phyloP scores from a whole-genome alignment of 1,140 invertebrate genomes.

The Conopomorpha cramerella region DNA sequence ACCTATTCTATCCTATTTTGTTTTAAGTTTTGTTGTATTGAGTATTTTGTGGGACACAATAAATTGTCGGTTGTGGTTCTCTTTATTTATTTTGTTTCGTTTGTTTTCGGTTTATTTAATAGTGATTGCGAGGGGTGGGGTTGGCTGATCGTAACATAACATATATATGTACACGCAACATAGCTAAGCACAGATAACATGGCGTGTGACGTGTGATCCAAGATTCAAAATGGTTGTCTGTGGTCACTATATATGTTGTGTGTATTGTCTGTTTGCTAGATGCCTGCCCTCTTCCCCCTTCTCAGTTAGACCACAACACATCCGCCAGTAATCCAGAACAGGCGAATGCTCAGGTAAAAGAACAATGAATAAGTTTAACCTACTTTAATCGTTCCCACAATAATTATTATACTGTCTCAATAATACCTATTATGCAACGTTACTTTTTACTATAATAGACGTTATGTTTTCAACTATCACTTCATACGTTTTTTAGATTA shows the following conservation, averaged over 20 bases:
- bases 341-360: conserved; percentile 61
- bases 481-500: conserved; percentile 50
- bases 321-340: conserved; percentile 63
- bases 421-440: conserved; percentile 44
- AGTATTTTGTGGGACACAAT: too few relatives aligned
- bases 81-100: too few relatives aligned
- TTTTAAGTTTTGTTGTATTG: too few relatives aligned
- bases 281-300: conserved; percentile 70
- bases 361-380: conserved; percentile 24
- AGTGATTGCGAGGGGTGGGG: too few relatives aligned
- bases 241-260: conserved; percentile 62
- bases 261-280: conserved; percentile 66
- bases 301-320: conserved; percentile 70
- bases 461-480: conserved; percentile 47
- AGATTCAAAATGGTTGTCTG: conserved; percentile 56
- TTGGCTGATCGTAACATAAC: too few relatives aligned
- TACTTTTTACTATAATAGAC: conserved; percentile 38
- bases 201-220: conserved; percentile 57
- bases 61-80: too few relatives aligned
- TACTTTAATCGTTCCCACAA: conserved; percentile 55
- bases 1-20: conserved; percentile 1
- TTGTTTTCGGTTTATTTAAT: too few relatives aligned
- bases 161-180: conserved; percentile 51
- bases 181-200: conserved; percentile 42
- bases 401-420: conserved; percentile 46